Conservation (phyloP, 2,797 vertebrate species). For the Cuculus canorus region DNA sequence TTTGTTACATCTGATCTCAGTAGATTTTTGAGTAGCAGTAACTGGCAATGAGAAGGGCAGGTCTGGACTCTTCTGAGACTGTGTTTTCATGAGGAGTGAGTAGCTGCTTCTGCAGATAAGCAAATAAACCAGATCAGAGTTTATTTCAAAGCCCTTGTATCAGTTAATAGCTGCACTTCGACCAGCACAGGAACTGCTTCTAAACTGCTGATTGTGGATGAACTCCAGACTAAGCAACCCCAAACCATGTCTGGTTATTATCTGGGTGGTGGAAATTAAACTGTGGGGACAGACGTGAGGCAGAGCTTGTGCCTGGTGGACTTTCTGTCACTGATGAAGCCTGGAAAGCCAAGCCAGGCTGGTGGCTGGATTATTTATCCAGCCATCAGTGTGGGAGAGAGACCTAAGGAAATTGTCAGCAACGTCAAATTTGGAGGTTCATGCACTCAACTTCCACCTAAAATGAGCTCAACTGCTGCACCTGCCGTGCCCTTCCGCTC, state of each 20-base stretch:
- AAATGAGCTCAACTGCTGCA: neutral
- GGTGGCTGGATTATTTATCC: neutral
- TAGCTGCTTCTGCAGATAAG: neutral
- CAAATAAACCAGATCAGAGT: neutral
- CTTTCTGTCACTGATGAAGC: neutral
- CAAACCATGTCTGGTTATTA: neutral
- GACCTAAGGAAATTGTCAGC: neutral
- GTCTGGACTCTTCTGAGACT: neutral
- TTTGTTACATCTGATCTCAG: neutral
- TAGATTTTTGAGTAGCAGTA: neutral
- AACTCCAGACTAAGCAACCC: neutral
- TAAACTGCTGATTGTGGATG: neutral
- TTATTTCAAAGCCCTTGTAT: neutral
- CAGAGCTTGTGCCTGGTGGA: neutral
- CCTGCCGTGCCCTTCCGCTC: neutral
- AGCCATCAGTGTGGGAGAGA: neutral
- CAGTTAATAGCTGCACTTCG: neutral
- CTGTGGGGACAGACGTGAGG: neutral
- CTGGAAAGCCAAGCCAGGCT: neutral
- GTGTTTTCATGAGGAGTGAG: neutral
- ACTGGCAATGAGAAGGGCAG: neutral
- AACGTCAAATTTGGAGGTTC: neutral
- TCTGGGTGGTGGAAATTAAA: neutral
- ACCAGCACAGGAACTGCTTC: fast-evolving
- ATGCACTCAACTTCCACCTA: neutral